Base-by-base conservation (phyloP, 2,888 invertebrate genomes). In the Cyclophora punctaria region DNA sequence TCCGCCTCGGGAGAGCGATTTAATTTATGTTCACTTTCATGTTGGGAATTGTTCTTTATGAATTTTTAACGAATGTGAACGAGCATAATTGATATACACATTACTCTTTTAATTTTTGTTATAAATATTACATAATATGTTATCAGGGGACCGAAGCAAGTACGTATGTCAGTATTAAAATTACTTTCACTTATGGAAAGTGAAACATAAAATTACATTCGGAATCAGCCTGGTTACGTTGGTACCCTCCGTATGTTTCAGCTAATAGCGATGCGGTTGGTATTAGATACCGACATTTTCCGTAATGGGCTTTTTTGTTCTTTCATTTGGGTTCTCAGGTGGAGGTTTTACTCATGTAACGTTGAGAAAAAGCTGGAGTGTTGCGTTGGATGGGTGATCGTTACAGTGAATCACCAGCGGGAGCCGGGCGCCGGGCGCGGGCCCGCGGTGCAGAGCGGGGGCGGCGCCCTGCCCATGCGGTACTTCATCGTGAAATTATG, bases 401-500 rank as follows among this genome's bases (percentile, higher is more conserved):
- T 77, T 73, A 75, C 75, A 74, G 69, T 83, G 82, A 83, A 82
- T 84, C 82, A 83, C 74, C 67, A 75, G 67, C 65, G 65, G 65
- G 63, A 60, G 64, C 63, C 62, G 58, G 70, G 78, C 59, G 70
- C 78, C 75, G 75, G 78, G 78, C 79, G 81, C 75, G 71, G 71
- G 72, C 70, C 68, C 44, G 3, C 37, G 37, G 37, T 37, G 37
- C 37, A 37, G 37, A 5, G 37, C 37, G 37, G 37, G 4, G n/a
- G 41, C 41, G n/a, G 7, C 60, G 45, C 63, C 64, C 63, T 72
- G 76, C 75, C 78, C 78, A 75, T 80, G 74, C 75, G 78, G 78
- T 83, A 76, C 82, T 81, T 79, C 78, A 80, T 83, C 73, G 69
- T 78, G 75, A 67, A 85, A 80, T 82, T 85, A 85, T 83, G 82